Conservation (phyloP, 2,888 invertebrate species). For the Stegana nigrithorax region DNA sequence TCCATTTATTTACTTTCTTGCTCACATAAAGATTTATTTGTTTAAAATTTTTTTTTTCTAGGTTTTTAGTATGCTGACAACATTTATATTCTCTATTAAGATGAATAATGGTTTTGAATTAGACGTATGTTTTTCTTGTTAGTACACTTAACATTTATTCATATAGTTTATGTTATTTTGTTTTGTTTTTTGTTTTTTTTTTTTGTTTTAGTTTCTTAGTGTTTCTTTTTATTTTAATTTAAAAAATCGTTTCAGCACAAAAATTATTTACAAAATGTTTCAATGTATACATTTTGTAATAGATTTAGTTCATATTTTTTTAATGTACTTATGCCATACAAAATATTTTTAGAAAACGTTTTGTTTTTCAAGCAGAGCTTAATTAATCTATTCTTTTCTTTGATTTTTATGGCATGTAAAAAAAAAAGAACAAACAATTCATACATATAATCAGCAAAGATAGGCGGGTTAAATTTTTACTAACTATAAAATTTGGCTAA, state of each 20-base stretch:
- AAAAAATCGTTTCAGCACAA: neutral
- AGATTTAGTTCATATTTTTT: neutral
- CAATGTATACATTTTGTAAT: neutral
- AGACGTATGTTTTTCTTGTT: neutral
- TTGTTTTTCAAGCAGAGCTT: neutral
- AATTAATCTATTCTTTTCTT: neutral
- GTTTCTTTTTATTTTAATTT: neutral
- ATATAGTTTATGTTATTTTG: neutral
- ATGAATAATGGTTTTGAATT: slow-evolving; percentile 3
- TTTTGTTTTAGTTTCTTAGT: neutral
- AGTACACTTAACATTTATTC: no score
- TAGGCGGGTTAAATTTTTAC: slow-evolving; percentile 55
- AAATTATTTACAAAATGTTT: neutral
- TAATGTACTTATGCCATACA: neutral
- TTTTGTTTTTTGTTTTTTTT: neutral
- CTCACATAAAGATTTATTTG: neutral
- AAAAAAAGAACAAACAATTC: slow-evolving; percentile 22
- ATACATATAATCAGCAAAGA: slow-evolving; percentile 44
- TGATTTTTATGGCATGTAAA: neutral
- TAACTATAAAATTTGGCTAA: slow-evolving; percentile 37
- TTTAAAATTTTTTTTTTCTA: no score
- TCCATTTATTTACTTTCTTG: neutral
- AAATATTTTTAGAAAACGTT: neutral
- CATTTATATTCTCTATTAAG: no score
- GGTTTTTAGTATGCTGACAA: neutral